These are phyloP conservation scores for Andrena trimmerana DNA, from an alignment of 2,888 invertebrate species.

Conservation along the genomic window DNA sequence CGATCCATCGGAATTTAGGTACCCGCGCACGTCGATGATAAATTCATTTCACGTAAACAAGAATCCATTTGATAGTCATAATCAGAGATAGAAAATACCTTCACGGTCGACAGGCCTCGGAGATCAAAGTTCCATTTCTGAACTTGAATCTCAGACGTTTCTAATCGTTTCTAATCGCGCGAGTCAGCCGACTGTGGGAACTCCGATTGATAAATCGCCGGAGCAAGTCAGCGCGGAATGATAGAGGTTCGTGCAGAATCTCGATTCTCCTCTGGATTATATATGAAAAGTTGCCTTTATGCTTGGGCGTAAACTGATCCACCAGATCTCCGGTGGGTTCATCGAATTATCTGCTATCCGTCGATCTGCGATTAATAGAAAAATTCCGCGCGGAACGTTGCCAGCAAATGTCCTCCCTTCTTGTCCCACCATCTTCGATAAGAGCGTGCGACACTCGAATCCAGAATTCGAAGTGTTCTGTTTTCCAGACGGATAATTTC, in stretches of 20 bases:
- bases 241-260: conserved; percentile 3
- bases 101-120: neutral
- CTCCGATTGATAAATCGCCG: neutral
- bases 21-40: neutral
- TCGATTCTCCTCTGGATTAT: neutral
- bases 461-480: neutral
- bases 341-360: conserved; percentile 22
- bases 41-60: neutral
- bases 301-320: neutral
- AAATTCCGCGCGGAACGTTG: conserved; percentile 19
- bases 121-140: conserved; percentile 11
- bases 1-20: neutral
- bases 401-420: neutral
- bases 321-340: neutral
- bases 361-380: conserved; percentile 12
- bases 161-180: neutral
- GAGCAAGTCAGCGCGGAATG: neutral
- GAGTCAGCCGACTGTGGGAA: neutral
- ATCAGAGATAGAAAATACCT: neutral
- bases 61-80: neutral
- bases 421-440: conserved; percentile 8
- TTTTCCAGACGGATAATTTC: neutral
- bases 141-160: neutral
- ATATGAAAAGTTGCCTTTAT: neutral
- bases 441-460: neutral